Evolutionary conservation across 2,888 invertebrate species (phyloP).

Genomic region (Eupithecia inturbata): DNA sequence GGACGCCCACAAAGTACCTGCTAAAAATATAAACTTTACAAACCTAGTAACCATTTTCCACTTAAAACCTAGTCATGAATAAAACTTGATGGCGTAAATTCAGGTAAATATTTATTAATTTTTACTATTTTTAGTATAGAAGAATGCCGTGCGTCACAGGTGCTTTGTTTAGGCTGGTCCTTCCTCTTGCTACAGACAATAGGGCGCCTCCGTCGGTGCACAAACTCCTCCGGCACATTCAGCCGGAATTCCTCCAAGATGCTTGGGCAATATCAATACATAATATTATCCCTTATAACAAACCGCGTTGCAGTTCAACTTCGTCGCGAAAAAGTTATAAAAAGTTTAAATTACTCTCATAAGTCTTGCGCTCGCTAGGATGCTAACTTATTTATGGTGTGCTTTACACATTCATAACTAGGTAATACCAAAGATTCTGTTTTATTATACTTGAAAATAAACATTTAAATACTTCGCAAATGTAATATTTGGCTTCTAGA

Average conservation of each 20-base stretch:
- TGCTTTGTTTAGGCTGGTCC: too few relatives aligned
- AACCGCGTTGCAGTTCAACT: slow-evolving; percentile 4
- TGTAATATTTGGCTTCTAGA: not conserved
- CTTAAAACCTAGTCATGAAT: not conserved
- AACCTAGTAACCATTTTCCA: not conserved
- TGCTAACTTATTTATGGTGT: slow-evolving; percentile 28
- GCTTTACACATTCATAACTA: slow-evolving; percentile 26
- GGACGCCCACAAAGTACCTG: too few relatives aligned
- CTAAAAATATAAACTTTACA: not conserved
- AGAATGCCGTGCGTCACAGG: too few relatives aligned
- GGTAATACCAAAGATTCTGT: slow-evolving; percentile 11
- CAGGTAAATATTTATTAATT: too few relatives aligned
- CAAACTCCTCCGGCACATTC: too few relatives aligned
- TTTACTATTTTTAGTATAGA: too few relatives aligned
- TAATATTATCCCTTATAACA: not conserved
- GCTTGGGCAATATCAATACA: too few relatives aligned
- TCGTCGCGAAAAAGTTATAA: slow-evolving; percentile 17
- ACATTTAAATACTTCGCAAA: not conserved
- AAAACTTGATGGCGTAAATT: not conserved
- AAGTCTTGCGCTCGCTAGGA: slow-evolving; percentile 22
- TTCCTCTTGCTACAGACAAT: too few relatives aligned
- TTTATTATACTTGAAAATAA: not conserved
- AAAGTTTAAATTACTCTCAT: slow-evolving; percentile 30
- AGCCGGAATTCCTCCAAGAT: too few relatives aligned
- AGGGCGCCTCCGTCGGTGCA: too few relatives aligned